A percentile compares a stretch with the other conserved stretches of the same genome.
Evolutionary conservation across 37 sponge, comb jelly and placozoan genomes (phyloP).

Genomic region (Beroe ovata): DNA sequence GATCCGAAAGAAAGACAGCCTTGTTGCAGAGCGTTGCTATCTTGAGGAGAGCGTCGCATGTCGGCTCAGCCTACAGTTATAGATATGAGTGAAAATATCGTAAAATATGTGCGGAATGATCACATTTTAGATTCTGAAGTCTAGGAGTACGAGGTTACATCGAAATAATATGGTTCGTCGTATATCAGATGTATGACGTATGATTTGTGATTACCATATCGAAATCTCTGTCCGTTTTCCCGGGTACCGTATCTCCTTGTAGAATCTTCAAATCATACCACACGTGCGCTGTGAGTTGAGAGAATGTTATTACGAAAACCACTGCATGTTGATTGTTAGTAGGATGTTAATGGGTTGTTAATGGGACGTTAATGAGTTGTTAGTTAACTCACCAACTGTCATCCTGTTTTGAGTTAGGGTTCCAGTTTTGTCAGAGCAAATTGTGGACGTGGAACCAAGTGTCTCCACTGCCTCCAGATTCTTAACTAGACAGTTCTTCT

Average conservation of each 20-base stretch:
- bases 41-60: conserved; percentile 81
- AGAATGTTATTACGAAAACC: too few species aligned
- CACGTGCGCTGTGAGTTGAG: conserved; percentile 87
- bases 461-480: conserved; percentile 99
- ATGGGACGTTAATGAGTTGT: too few species aligned
- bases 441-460: conserved; percentile 92
- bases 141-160: too few species aligned
- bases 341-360: too few species aligned
- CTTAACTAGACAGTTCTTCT: conserved; percentile 89
- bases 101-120: too few species aligned
- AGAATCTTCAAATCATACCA: conserved; percentile 76
- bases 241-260: conserved; percentile 72
- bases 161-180: too few species aligned
- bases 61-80: conserved; percentile 32
- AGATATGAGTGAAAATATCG: not conserved
- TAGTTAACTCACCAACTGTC: conserved; percentile 90
- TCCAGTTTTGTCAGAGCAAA: conserved; percentile 98
- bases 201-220: not conserved
- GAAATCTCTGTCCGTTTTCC: not conserved
- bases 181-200: too few species aligned
- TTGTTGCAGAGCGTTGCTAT: conserved; percentile 89
- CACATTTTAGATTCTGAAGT: too few species aligned
- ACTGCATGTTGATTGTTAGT: too few species aligned
- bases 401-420: conserved; percentile 99
- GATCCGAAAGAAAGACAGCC: conserved; percentile 77